A percentile compares a stretch with the other conserved stretches of the same genome.
These are phyloP conservation scores for Drosophila truncata DNA, from an alignment of 1,140 invertebrate species.

Conservation along the genomic window DNA sequence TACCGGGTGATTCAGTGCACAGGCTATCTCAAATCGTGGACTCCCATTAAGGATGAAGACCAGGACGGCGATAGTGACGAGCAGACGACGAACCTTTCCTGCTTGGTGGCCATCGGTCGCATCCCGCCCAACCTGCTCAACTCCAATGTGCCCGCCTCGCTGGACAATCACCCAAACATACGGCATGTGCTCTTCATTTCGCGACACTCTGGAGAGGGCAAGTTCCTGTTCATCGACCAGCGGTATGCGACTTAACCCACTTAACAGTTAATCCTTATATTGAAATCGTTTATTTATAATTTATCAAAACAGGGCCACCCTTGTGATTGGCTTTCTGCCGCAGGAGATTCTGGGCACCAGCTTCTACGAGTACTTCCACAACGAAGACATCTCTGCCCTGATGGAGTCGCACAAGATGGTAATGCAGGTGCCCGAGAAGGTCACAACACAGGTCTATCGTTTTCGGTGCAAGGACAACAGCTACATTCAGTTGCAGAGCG, in stretches of 20 bases:
- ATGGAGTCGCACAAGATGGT: slow-evolving; percentile 94
- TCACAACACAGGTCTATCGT: slow-evolving; percentile 91
- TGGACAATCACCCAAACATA: slow-evolving; percentile 85
- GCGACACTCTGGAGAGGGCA: slow-evolving; percentile 96
- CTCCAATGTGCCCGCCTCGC: slow-evolving; percentile 79
- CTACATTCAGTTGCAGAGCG: slow-evolving; percentile 91
- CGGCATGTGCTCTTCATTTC: slow-evolving; percentile 91
- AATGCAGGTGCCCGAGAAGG: slow-evolving; percentile 88
- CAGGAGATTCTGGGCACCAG: slow-evolving; percentile 97
- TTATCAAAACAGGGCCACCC: slow-evolving; percentile 90
- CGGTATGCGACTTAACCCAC: slow-evolving; percentile 86
- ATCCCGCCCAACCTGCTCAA: slow-evolving; percentile 87
- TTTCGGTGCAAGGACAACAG: slow-evolving; percentile 92
- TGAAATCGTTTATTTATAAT: background rate
- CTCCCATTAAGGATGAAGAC: slow-evolving; percentile 91
- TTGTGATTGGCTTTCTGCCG: slow-evolving; percentile 95
- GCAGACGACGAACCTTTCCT: slow-evolving; percentile 92
- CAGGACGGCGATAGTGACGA: slow-evolving; percentile 89
- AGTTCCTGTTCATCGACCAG: slow-evolving; percentile 98
- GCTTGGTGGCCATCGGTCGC: slow-evolving; percentile 93
- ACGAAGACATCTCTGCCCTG: slow-evolving; percentile 92
- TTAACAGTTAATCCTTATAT: background rate
- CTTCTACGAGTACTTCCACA: slow-evolving; percentile 97
- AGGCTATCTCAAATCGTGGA: slow-evolving; percentile 97
- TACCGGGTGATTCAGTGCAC: slow-evolving; percentile 94